Base-by-base conservation (phyloP, 1,140 invertebrate genomes). In the Macrotrachela quadricornifera region DNA sequence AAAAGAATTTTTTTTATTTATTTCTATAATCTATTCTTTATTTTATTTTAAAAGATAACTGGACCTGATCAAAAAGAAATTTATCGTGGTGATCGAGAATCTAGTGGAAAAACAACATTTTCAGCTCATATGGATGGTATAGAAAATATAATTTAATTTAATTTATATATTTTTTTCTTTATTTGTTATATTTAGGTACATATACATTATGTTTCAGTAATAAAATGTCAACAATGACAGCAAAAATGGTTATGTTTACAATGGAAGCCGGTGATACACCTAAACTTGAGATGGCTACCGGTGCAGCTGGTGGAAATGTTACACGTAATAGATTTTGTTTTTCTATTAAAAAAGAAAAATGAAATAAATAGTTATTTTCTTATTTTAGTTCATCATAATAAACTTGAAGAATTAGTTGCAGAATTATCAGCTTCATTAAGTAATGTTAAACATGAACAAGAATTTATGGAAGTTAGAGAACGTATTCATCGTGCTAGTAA, bases 181-280 rank as follows among this genome's bases (percentile, higher is more conserved):
- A 30, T 2, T 4, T 4, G 21, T 30, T 30, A 4, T 30, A 2
- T 30, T 30, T 30, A 30, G 21, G 21, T 30, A 30, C 2, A 18
- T 97, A 97, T 67, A 92, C 83, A 1, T 96, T 95, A 60, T 99
- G 94, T 71, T 99, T 99, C 65, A 86, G 86, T 63, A 99, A 99
- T 74, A 80, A 88, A 69, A 96, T 96, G 81, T 92, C 87, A 9
- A 92, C 90, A 44, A 92, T 96, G 85, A 95, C 92, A 12, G 90
- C 91, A 2, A 99, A 99, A 73, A 80, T 80, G 58, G 83, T 99
- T 1, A 94, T 96, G 87, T 99, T 99, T 67, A 83, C 83, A 59
- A 82, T 97, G 75, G 88, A 95, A 62, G 73, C 95, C 57, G 84
- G 83, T 13, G 85, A 74, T 79, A 51, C 77, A 77, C 0, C 79